Evolutionary conservation across 2,113 vertebrate genomes (phyloP), one percentile per base, ranked within the genome.

Genomic region (Donacobius atricapilla): DNA sequence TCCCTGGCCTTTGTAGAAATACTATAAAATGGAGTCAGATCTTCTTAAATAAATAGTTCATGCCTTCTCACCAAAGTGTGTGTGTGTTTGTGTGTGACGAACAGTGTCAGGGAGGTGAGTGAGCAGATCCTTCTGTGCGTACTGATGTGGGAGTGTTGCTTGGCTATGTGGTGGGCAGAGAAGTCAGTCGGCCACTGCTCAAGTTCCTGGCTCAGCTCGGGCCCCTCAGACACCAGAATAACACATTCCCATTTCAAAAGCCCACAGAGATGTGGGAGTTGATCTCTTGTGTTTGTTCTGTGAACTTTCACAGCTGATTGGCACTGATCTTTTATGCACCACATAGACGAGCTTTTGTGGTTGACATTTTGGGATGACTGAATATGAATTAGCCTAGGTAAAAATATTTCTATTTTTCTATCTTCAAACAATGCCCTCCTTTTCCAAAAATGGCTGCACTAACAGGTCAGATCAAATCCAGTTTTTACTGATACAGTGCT

Each of bases 271-370:
- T 70, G 63, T 50, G 90, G 85, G 94, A 94, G 27, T 6, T 86
- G 87, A 70, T 94, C 92, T 70, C 85, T 51, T 40, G 71, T 92
- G 54, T 96, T 95, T 97, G 94, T 86, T 90, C 86, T 68, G 51
- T 96, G 96, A 94, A 94, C 93, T 96, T 95, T 96, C 92, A 86
- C 60, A 90, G 80, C 71, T 92, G 90, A 92, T 89, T 95, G 93
- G 93, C 95, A 87, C 94, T 96, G 91, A 94, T 95, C 91, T 94
- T 87, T 94, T 76, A 78, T 87, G 83, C 28, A 28, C 47, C 3
- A 1, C 44, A 78, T 66, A 84, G 86, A 81, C 0, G 4, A 72
- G 87, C 89, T 80, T 96, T 88, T 94, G 78, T 90, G 85, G 85
- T 35, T 93, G 96, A 93, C 92, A 89, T 97, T 96, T 96, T 93